phyloP scores from a whole-genome alignment of 2,113 vertebrate genomes.

The Dunckerocampus dactyliophorus region DNA sequence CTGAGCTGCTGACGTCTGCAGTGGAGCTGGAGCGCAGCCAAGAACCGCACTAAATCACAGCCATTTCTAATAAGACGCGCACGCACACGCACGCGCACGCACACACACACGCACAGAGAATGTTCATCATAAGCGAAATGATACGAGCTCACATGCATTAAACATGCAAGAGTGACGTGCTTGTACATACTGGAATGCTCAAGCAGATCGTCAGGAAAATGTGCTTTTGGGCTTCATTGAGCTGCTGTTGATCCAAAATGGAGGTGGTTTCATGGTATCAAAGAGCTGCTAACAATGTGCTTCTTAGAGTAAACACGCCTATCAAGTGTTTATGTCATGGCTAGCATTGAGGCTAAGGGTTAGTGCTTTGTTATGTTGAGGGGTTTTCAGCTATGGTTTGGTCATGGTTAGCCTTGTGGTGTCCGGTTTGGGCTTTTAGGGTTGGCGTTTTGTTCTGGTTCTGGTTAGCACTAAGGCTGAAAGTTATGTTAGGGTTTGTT shows the following conservation, averaged over 20 bases:
- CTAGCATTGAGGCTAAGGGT: no score
- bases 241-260: background rate
- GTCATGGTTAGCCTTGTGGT: background rate
- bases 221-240: no score
- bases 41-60: slow-evolving; percentile 59
- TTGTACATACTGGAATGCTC: background rate
- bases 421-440: background rate
- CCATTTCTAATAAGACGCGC: slow-evolving; percentile 40
- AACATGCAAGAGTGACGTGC: background rate
- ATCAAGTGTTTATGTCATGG: no score
- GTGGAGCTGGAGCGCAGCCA: slow-evolving; percentile 45
- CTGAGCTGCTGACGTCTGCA: slow-evolving; percentile 62
- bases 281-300: no score
- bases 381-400: background rate
- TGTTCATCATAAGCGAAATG: background rate
- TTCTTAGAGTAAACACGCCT: no score
- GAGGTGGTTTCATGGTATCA: no score
- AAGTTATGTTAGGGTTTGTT: no score
- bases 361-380: no score
- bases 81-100: slow-evolving; percentile 1
- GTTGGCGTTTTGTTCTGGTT: no score
- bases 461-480: no score
- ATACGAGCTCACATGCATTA: background rate
- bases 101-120: background rate
- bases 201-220: slow-evolving; percentile 3